phyloP scores from a whole-genome alignment of 2,888 invertebrate genomes.

The Sisyra nigra region DNA sequence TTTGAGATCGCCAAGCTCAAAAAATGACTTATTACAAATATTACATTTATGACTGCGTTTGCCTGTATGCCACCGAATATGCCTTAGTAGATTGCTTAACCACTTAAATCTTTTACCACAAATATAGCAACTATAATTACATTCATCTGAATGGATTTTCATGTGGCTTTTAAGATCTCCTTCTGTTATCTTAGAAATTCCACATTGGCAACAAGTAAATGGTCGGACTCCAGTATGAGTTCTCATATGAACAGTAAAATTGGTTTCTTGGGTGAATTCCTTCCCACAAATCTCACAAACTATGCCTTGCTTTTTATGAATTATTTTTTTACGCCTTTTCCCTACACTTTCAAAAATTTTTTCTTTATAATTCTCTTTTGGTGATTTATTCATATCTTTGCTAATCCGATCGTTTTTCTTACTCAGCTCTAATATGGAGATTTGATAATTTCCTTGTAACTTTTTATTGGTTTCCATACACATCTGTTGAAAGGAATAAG shows the following conservation, averaged over 20 bases:
- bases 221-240: constrained; percentile 22
- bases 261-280: constrained; percentile 20
- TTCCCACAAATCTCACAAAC: constrained; percentile 16
- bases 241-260: constrained; percentile 20
- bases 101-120: constrained; percentile 20
- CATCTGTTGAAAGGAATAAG: neutral
- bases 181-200: constrained; percentile 20
- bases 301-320: neutral
- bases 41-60: constrained; percentile 18
- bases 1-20: constrained; percentile 19
- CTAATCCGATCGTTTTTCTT: neutral
- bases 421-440: neutral
- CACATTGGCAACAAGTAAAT: constrained; percentile 21
- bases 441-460: neutral
- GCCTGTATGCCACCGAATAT: constrained; percentile 20
- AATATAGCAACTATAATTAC: constrained; percentile 13
- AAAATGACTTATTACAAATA: constrained; percentile 19
- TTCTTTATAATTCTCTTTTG: too few species aligned
- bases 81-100: constrained; percentile 21
- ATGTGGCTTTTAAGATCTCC: constrained; percentile 21
- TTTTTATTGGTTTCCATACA: constrained; percentile 1
- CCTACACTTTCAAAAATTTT: neutral
- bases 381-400: neutral
- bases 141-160: constrained; percentile 19
- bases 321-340: neutral